These are phyloP conservation scores for Pteropus rufus DNA, from an alignment of 2,797 vertebrate species.

Conservation along the genomic window DNA sequence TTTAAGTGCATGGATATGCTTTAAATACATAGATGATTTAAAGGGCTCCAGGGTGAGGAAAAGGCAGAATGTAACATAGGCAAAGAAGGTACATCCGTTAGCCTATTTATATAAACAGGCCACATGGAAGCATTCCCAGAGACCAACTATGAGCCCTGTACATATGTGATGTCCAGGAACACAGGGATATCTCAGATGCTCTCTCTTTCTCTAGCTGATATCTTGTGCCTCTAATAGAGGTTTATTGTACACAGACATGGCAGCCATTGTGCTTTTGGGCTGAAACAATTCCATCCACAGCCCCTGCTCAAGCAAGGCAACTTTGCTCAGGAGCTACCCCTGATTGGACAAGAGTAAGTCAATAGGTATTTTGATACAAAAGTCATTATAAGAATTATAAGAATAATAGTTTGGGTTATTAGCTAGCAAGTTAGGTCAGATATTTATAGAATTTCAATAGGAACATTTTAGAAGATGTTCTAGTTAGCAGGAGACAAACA, in stretches of 20 bases:
- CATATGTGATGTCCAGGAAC: background rate
- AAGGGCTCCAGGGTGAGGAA: background rate
- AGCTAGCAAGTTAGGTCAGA: background rate
- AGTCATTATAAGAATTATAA: background rate
- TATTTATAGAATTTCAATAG: background rate
- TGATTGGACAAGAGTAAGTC: background rate
- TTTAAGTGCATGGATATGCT: background rate
- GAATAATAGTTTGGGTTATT: background rate
- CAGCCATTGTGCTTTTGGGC: background rate
- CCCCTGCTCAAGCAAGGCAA: background rate
- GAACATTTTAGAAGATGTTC: background rate
- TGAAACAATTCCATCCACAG: background rate
- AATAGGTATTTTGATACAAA: background rate
- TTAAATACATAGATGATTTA: constrained; percentile 26
- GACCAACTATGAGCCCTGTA: background rate
- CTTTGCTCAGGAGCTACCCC: background rate
- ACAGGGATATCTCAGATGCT: background rate
- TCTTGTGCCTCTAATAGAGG: background rate
- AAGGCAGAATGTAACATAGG: background rate
- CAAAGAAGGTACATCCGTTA: background rate
- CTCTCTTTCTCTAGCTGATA: background rate
- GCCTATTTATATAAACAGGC: background rate
- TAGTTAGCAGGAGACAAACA: background rate
- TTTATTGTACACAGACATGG: background rate
- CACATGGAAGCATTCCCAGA: background rate